Conservation (phyloP, 2,797 vertebrate species). For the Pangasius sanitwongsei region DNA sequence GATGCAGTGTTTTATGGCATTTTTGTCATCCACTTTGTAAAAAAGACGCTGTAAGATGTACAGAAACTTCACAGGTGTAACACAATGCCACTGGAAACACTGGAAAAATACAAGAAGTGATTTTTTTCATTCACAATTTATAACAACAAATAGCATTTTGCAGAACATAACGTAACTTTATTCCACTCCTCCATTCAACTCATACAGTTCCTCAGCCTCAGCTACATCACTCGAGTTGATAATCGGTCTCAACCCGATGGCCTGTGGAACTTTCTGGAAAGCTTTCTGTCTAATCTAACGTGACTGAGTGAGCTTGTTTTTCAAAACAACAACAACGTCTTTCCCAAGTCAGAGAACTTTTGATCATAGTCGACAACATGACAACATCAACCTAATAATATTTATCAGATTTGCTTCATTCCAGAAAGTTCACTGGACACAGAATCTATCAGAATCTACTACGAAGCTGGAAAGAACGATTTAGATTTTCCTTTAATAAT, state of each 20-base stretch:
- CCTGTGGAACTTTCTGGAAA: neutral
- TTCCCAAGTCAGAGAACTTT: too few relatives aligned
- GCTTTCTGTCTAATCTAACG: neutral
- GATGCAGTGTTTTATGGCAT: neutral
- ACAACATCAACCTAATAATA: neutral
- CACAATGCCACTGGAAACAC: neutral
- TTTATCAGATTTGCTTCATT: neutral
- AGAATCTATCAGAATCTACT: too few relatives aligned
- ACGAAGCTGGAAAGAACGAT: too few relatives aligned
- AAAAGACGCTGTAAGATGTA: neutral
- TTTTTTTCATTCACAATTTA: neutral
- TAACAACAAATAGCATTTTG: neutral
- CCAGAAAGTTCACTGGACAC: too few relatives aligned
- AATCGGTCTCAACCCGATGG: neutral
- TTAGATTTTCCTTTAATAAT: too few relatives aligned
- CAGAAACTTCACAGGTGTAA: neutral
- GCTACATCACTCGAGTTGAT: neutral
- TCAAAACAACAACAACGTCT: neutral
- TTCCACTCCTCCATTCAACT: neutral
- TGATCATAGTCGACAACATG: too few relatives aligned
- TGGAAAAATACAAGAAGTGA: neutral
- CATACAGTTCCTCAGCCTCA: neutral
- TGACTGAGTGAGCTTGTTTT: neutral
- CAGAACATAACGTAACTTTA: neutral
- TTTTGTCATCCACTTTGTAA: neutral